phyloP scores from a whole-genome alignment of 2,888 invertebrate genomes.

The Hoplodrina blanda region DNA sequence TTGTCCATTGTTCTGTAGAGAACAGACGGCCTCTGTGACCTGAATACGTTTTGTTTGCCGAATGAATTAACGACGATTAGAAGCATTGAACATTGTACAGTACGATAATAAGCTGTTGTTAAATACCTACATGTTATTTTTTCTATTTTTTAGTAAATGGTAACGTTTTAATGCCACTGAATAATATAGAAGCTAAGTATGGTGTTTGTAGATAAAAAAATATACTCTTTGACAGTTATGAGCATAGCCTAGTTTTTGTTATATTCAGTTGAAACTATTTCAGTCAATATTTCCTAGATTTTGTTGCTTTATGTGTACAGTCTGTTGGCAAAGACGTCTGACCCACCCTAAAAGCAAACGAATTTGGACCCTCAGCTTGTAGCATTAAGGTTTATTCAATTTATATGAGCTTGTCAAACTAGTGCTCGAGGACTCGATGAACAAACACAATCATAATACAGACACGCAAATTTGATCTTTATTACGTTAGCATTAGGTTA shows the following conservation, averaged over 20 bases:
- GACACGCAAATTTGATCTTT: too few relatives aligned
- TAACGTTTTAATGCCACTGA: too few relatives aligned
- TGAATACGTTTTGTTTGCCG: conserved; percentile 56
- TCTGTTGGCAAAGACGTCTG: too few relatives aligned
- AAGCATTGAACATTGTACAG: conserved; percentile 36
- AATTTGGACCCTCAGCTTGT: too few relatives aligned
- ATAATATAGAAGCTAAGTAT: too few relatives aligned
- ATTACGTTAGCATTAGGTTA: too few relatives aligned
- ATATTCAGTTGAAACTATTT: neutral
- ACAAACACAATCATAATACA: too few relatives aligned
- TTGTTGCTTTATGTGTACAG: conserved; percentile 11
- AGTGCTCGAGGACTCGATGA: too few relatives aligned
- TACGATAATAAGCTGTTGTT: conserved; percentile 14
- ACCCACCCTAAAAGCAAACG: too few relatives aligned
- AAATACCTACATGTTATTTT: conserved; percentile 5
- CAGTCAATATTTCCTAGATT: conserved; percentile 3
- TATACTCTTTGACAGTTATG: neutral
- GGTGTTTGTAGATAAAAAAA: neutral
- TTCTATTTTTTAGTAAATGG: too few relatives aligned
- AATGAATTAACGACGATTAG: conserved; percentile 58
- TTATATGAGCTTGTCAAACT: too few relatives aligned
- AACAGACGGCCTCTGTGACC: conserved; percentile 79
- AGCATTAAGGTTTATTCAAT: too few relatives aligned
- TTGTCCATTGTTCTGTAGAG: conserved; percentile 74
- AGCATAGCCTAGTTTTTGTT: neutral